Evolutionary conservation across 2,888 invertebrate genomes (phyloP), one percentile per base, ranked within the genome.

Genomic region (Chymomyza caudatula): DNA sequence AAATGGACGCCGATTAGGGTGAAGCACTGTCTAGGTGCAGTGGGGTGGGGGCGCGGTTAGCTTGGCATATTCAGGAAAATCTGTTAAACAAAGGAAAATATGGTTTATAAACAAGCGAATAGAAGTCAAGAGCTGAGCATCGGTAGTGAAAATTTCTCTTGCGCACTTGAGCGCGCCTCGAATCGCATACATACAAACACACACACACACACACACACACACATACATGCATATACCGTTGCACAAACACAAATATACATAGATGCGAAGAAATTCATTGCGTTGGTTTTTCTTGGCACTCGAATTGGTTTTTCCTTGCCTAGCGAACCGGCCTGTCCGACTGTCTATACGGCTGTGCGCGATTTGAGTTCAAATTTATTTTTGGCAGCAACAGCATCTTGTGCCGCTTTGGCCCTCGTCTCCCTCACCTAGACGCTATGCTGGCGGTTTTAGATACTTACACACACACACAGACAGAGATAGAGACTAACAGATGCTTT

Each of bases 291-390:
- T 79, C 80, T 72, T 82, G 79, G 85, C 78, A 77, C 71, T 70
- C 71, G 70, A 66, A 67, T 67, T 71, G 69, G 72, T 76, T 78
- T 75, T 69, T 70, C 76, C 67, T 76, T 61, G 76, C 65, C 71
- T 65, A 68, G 60, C 43, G 55, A 11, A 37, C 19, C n/a, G 47
- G 47, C 47, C 6, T 4, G 47, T n/a, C 15, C 5, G 44, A 5
- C 15, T 44, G 17, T n/a, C 15, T 47, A 13, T 47, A 47, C 54
- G 65, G 67, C 71, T 71, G 65, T 75, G 78, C 64, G 65, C 71
- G 77, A 82, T 82, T 79, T 79, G 86, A 80, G 80, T 80, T 80
- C 86, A 80, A 85, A 85, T 80, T 83, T 80, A 80, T 80, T 80
- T 80, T 80, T 80, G 80, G 80, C 80, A 80, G 84, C 80, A 74